These are phyloP conservation scores for Tragelaphus scriptus DNA, from an alignment of 2,113 vertebrate genomes.

Conservation along the genomic window DNA sequence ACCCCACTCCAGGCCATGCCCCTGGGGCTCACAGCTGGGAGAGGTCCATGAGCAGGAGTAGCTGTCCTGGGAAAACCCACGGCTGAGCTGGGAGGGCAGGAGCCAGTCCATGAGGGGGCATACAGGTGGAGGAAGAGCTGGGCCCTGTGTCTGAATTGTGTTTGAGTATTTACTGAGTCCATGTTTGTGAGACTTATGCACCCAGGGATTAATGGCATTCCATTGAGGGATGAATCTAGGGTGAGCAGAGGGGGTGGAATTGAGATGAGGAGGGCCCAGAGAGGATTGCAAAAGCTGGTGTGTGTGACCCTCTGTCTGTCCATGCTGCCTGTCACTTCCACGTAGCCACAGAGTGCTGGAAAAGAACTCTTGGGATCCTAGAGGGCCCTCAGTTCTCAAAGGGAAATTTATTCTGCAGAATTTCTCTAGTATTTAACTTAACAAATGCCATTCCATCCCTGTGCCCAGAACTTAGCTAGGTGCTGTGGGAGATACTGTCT, in stretches of 20 bases:
- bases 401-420: not conserved
- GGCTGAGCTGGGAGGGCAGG: not conserved
- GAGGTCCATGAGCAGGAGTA: not conserved
- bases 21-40: not conserved
- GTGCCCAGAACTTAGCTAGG: not conserved
- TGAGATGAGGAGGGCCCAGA: not conserved
- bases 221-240: not conserved
- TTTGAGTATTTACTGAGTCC: not conserved
- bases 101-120: not conserved
- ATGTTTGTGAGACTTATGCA: not conserved
- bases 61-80: not conserved
- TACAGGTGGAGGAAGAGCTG: rapidly evolving
- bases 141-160: not conserved
- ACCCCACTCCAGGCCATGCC: not conserved
- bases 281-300: not conserved
- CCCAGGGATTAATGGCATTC: not conserved
- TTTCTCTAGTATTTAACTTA: not conserved
- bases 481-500: not conserved
- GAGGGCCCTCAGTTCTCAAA: not conserved
- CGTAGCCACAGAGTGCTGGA: not conserved
- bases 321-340: not conserved
- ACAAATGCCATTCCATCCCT: not conserved
- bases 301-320: not conserved
- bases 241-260: not conserved
- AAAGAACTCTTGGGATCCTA: not conserved